phyloP scores from a whole-genome alignment of 2,888 invertebrate species.

The Operophtera brumata region DNA sequence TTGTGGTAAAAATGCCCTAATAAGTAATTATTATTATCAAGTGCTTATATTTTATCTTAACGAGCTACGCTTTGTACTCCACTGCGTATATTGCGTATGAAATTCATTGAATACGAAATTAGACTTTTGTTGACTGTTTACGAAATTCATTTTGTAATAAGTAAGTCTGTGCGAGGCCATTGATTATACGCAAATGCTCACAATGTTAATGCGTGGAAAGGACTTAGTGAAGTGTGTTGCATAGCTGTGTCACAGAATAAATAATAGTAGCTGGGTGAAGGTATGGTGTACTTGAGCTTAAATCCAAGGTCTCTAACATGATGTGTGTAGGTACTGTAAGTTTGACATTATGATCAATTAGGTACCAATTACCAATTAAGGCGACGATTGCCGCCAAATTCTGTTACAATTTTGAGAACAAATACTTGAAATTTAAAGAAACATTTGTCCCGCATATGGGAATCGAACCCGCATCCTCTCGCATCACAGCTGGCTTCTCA shows the following conservation, averaged over 20 bases:
- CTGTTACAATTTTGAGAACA: no score
- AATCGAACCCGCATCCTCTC: no score
- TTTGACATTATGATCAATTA: no score
- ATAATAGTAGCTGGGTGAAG: slow-evolving; percentile 16
- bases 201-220: slow-evolving; percentile 26
- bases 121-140: slow-evolving; percentile 26
- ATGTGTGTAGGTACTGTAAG: slow-evolving; percentile 21
- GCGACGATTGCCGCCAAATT: no score
- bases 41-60: not conserved
- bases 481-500: no score
- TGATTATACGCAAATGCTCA: slow-evolving; percentile 24
- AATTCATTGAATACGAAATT: slow-evolving; percentile 22
- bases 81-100: slow-evolving; percentile 2
- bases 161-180: slow-evolving; percentile 11
- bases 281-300: slow-evolving; percentile 34
- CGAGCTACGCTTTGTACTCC: not conserved
- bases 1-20: no score
- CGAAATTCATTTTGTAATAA: slow-evolving; percentile 29
- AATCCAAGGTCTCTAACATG: slow-evolving; percentile 51
- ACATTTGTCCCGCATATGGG: no score
- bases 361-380: no score
- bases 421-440: no score
- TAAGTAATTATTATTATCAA: no score
- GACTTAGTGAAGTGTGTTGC: slow-evolving; percentile 9
- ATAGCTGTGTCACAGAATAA: no score